Evolutionary conservation across 2,113 vertebrate species (phyloP).

Genomic region (Neolamprologus fasciatus): DNA sequence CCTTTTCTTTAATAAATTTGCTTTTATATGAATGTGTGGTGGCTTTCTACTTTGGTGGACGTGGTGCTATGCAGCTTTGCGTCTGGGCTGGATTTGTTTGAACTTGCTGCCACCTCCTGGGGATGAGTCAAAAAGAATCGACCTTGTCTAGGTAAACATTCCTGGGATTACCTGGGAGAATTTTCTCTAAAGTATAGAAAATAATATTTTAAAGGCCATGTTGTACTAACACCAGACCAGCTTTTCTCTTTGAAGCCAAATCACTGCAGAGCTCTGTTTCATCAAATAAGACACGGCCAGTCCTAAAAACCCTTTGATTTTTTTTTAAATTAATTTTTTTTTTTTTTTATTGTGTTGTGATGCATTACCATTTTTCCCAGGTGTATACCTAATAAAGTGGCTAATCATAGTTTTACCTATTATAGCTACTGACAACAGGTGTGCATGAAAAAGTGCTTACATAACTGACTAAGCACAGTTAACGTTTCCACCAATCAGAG

Average conservation of each 20-base stretch:
- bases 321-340: rapidly evolving
- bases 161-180: neutral
- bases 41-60: neutral
- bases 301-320: neutral
- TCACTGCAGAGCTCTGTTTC: neutral
- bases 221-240: neutral
- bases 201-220: neutral
- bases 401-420: neutral
- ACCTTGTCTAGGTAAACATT: neutral
- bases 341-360: neutral
- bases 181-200: neutral
- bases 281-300: rapidly evolving
- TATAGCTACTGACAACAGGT: neutral
- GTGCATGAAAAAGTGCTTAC: neutral
- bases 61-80: neutral
- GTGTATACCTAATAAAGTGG: neutral
- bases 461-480: neutral
- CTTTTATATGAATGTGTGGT: neutral
- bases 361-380: neutral
- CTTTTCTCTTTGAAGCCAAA: neutral
- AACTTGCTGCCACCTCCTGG: neutral
- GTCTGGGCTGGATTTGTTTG: neutral
- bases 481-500: neutral
- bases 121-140: neutral
- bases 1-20: conserved; percentile 54